Evolutionary conservation across 2,888 invertebrate species (phyloP).

Genomic region (Geotrupes spiniger): DNA sequence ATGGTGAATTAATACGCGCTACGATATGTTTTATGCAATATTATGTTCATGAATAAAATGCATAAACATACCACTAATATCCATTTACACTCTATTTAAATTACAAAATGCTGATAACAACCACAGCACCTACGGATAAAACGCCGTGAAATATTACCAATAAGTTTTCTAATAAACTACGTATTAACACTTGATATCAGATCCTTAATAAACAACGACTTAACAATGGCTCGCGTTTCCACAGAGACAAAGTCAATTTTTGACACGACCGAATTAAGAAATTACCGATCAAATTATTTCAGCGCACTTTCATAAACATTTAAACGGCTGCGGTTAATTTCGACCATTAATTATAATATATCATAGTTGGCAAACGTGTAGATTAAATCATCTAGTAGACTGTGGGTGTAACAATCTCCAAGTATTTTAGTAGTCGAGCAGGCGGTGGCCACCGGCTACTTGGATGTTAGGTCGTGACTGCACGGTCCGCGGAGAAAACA

Average conservation of each 20-base stretch:
- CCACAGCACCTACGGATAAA: no score
- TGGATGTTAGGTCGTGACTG: slow-evolving; percentile 28
- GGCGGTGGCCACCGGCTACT: slow-evolving; percentile 31
- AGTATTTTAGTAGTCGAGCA: slow-evolving; percentile 24
- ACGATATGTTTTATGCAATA: no score
- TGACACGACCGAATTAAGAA: slow-evolving; percentile 34
- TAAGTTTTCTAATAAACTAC: slow-evolving; percentile 9
- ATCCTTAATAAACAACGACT: slow-evolving; percentile 12
- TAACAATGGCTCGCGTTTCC: slow-evolving; percentile 15
- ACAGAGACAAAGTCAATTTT: slow-evolving; percentile 16
- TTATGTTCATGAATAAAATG: no score
- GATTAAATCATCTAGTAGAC: slow-evolving; percentile 35
- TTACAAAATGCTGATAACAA: no score
- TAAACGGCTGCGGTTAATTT: slow-evolving; percentile 33
- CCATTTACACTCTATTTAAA: no score
- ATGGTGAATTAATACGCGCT: no score
- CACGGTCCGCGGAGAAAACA: slow-evolving; percentile 23
- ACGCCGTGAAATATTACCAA: slow-evolving; percentile 13
- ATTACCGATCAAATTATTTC: slow-evolving; percentile 29
- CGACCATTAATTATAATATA: slow-evolving; percentile 35
- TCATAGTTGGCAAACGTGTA: slow-evolving; percentile 33
- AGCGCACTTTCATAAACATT: slow-evolving; percentile 31
- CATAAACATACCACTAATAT: no score
- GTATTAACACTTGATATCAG: slow-evolving; percentile 10
- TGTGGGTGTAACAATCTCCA: slow-evolving; percentile 31